Evolutionary conservation across 2,888 invertebrate genomes (phyloP), one percentile per base, ranked within the genome.

Genomic region (Platycnemis pennipes): DNA sequence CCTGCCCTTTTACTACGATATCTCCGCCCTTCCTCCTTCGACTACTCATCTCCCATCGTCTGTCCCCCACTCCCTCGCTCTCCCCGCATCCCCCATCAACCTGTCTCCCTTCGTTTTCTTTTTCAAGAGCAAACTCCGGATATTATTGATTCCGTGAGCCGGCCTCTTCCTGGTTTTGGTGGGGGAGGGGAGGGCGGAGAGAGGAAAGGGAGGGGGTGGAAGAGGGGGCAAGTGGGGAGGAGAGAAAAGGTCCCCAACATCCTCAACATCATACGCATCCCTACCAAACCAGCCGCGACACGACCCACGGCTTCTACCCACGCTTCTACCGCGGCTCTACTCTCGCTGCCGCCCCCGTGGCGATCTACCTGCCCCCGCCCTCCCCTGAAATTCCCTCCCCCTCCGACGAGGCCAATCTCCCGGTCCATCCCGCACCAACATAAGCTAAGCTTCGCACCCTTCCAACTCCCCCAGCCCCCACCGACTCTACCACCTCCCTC

Each of bases 61-160:
- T 11, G 8, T 16, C 77, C 7, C 26, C 56, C 53, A 26, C 44
- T 94, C 31, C 22, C 42, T 42, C 45, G 11, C n/a, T 53, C 63
- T n/a, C 44, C n/a, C 53, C 88, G n/a, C 44, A 44, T 4, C 53
- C 88, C 88, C 53, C 7, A n/a, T 53, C 88, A 16, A 53, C 88
- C 88, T 45, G 37, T 53, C 88, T 53, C 53, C 44, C 69, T 42
- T 69, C 37, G 94, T 53, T 45, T 94, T 95, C 88, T 87, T 94
- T 88, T 94, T 88, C 86, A 88, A 94, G 87, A 94, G 88, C 56
- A 91, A 91, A 91, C 91, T 91, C 91, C 91, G 91, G 91, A 91
- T 91, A 91, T 91, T 91, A 91, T 91, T 49, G 91, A 91, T 91
- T 91, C 91, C 63, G 37, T 56, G 44, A 56, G 63, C 63, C 63